Conservation (phyloP, 2,797 vertebrate species). For the Falco biarmicus region DNA sequence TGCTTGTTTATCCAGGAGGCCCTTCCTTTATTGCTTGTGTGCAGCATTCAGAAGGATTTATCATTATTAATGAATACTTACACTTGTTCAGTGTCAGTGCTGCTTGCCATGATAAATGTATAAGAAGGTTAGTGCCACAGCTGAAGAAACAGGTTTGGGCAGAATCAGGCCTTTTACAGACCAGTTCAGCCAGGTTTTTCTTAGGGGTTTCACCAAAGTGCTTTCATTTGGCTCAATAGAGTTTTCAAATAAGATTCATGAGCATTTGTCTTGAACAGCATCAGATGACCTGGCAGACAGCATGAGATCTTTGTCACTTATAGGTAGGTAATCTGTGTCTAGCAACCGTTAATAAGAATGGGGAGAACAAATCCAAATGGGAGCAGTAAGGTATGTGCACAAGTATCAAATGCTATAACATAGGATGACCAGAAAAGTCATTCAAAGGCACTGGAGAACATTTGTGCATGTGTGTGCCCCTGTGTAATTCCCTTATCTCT, state of each 20-base stretch:
- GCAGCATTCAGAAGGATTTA: slow-evolving; percentile 20
- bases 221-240: neutral
- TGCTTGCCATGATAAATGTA: neutral
- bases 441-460: neutral
- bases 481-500: neutral
- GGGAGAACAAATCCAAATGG: neutral
- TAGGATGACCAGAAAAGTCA: neutral
- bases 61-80: slow-evolving; percentile 48
- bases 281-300: neutral
- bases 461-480: rapidly evolving
- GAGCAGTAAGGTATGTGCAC: neutral
- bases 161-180: neutral
- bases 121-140: neutral
- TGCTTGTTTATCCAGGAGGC: neutral
- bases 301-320: neutral
- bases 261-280: neutral
- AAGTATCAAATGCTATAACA: neutral
- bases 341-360: neutral
- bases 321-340: neutral
- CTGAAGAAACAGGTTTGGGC: neutral
- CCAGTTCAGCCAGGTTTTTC: neutral
- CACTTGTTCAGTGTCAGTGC: neutral
- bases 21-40: neutral
- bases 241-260: neutral
- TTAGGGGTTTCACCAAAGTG: neutral